Conservation (phyloP, 53 echinoderm and acorn worm genomes). For the Actinopyga echinites region DNA sequence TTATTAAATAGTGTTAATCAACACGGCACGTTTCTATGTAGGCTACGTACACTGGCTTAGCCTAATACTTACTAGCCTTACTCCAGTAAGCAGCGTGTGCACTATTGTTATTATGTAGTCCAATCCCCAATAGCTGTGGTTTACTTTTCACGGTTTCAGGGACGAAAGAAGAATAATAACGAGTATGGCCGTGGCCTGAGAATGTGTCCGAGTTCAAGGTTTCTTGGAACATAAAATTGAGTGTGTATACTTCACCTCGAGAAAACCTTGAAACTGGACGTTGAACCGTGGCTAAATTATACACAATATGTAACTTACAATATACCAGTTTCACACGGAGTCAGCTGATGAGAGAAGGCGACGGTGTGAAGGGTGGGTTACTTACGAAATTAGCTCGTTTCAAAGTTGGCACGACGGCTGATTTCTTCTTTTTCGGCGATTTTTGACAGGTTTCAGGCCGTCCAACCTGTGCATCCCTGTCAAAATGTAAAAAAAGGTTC, state of each 20-base stretch:
- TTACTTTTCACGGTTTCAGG: conserved; percentile 31
- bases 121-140: conserved; percentile 24
- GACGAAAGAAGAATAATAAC: conserved; percentile 27
- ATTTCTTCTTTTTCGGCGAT: neutral
- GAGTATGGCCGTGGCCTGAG: conserved; percentile 24
- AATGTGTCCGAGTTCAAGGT: conserved; percentile 39
- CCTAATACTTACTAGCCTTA: too few species aligned
- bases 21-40: too few species aligned
- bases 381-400: conserved; percentile 31
- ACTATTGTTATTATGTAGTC: conserved; percentile 20
- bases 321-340: neutral
- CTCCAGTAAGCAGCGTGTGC: too few species aligned
- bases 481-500: neutral
- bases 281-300: conserved; percentile 9
- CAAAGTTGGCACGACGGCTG: neutral
- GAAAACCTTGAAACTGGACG: conserved; percentile 33
- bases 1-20: too few species aligned
- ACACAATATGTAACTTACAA: neutral
- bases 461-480: conserved; percentile 15
- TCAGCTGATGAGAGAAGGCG: conserved; percentile 29
- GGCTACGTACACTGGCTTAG: too few species aligned
- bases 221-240: conserved; percentile 18
- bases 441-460: conserved; percentile 1
- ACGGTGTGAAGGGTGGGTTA: conserved; percentile 25
- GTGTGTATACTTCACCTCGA: conserved; percentile 21